Conservation (phyloP, 2,888 invertebrate species). For the Acanthosepion esculentum region DNA sequence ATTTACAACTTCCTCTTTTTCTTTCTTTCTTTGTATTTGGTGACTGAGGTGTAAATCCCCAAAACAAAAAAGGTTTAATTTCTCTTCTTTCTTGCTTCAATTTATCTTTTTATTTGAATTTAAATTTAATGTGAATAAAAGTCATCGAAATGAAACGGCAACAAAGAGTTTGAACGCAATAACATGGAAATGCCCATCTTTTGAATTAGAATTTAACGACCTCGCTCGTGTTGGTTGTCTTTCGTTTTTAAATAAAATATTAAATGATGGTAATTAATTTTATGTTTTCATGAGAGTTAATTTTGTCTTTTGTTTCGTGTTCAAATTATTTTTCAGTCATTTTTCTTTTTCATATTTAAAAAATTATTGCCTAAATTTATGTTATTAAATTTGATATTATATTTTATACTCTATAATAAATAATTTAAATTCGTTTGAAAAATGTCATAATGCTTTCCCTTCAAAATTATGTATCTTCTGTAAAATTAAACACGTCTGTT, state of each 20-base stretch:
- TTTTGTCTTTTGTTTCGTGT: neutral
- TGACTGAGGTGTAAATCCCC: neutral
- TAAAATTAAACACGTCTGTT: neutral
- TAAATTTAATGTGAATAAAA: neutral
- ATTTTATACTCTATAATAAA: neutral
- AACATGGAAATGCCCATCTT: neutral
- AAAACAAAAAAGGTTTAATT: neutral
- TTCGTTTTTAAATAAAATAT: neutral
- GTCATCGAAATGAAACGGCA: neutral
- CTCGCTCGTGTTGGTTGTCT: neutral
- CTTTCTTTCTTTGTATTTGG: too few species aligned
- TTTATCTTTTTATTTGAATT: neutral
- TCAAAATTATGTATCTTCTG: neutral
- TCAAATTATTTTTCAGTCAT: neutral
- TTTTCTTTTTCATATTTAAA: neutral
- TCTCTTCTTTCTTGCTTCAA: neutral
- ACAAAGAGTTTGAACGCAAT: neutral
- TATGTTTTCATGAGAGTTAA: neutral
- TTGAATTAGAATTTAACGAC: neutral
- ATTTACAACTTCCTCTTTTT: too few species aligned
- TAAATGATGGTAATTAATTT: conserved; percentile 33
- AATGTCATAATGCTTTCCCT: neutral
- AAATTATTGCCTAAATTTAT: neutral
- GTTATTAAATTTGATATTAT: neutral
- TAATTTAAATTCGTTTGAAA: neutral